phyloP scores from a whole-genome alignment of 2,797 vertebrate genomes.

The Sebastes matsubarae region DNA sequence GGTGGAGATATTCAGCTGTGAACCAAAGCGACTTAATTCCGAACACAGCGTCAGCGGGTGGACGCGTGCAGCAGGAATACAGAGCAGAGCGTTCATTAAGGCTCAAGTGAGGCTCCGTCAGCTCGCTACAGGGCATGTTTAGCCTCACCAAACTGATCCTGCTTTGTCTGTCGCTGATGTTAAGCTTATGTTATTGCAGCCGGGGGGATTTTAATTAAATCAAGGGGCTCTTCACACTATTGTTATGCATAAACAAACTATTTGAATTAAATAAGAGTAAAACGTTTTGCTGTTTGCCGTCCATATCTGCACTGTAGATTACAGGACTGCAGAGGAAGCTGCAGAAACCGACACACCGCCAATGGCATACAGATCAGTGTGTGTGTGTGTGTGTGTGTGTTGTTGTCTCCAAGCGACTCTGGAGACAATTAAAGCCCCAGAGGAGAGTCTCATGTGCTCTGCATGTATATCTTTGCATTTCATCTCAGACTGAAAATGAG shows the following conservation, averaged over 20 bases:
- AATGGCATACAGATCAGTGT: constrained; percentile 14
- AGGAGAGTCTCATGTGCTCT: not conserved
- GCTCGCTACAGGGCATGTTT: constrained; percentile 26
- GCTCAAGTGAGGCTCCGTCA: not conserved
- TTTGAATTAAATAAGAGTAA: constrained; percentile 20
- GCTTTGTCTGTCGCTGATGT: constrained; percentile 17
- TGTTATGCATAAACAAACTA: constrained; percentile 34
- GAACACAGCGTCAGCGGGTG: not conserved
- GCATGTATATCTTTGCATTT: not conserved
- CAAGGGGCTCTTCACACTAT: constrained; percentile 23
- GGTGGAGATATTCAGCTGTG: not conserved
- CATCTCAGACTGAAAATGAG: not conserved
- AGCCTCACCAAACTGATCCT: constrained; percentile 27
- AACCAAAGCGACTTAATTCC: constrained; percentile 4
- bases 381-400: not conserved
- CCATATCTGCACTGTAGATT: constrained; percentile 5
- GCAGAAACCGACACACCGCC: not conserved
- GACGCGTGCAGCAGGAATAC: constrained; percentile 36
- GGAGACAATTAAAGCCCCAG: constrained; percentile 25
- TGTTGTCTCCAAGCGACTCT: constrained; percentile 11
- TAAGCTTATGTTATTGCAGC: constrained; percentile 35
- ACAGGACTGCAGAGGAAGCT: constrained; percentile 17
- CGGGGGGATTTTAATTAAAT: constrained; percentile 37
- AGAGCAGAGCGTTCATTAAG: constrained; percentile 29
- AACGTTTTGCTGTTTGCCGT: not conserved